Conservation (phyloP, 2,797 vertebrate species). For the Rhinichthys osculus region DNA sequence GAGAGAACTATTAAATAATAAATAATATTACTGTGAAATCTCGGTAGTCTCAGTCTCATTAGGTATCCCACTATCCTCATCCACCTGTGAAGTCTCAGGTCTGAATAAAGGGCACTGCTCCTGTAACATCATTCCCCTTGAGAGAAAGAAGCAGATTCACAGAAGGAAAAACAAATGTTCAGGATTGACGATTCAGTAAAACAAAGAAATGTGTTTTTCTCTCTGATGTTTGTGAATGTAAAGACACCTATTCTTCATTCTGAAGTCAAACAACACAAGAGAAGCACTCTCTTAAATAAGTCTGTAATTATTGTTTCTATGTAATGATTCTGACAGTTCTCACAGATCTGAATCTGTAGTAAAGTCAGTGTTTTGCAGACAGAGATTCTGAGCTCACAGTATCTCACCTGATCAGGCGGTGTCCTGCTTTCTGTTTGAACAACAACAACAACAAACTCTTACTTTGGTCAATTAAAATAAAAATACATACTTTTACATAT, state of each 20-base stretch:
- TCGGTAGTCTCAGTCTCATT: too few species aligned
- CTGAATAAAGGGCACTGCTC: too few species aligned
- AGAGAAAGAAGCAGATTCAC: neutral
- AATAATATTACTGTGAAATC: too few species aligned
- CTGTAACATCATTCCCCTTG: accelerated
- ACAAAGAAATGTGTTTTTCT: neutral
- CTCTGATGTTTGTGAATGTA: neutral
- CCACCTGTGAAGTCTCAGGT: accelerated
- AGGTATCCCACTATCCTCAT: too few species aligned
- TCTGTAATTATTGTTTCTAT: neutral
- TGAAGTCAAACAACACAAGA: neutral
- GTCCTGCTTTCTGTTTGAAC: neutral
- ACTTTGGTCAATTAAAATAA: neutral
- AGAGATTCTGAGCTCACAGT: neutral
- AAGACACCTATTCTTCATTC: neutral
- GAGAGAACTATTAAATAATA: too few species aligned
- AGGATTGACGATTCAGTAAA: neutral
- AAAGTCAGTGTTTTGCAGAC: neutral
- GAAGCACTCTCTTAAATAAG: neutral
- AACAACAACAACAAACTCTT: neutral
- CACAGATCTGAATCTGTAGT: neutral
- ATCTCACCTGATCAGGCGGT: neutral
- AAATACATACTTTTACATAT: neutral
- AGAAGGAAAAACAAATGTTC: neutral
- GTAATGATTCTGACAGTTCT: neutral